A percentile compares a stretch with the other conserved stretches of the same genome.
These are phyloP conservation scores for Smutsia gigantea DNA, from an alignment of 2,797 vertebrate genomes.

Conservation along the genomic window DNA sequence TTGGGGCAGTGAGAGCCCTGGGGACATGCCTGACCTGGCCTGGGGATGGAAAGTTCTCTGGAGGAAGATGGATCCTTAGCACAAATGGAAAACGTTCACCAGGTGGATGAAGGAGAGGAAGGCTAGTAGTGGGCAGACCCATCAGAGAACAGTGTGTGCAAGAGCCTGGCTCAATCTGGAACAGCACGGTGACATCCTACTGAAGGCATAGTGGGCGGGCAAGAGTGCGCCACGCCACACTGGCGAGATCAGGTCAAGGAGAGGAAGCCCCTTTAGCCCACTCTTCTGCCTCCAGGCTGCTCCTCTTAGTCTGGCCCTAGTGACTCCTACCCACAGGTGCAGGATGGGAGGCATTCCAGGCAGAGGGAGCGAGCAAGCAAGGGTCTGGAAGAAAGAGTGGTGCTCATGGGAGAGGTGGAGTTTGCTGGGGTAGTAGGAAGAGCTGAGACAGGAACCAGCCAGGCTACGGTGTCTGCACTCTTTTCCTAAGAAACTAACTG, in stretches of 20 bases:
- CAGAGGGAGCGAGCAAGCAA: neutral
- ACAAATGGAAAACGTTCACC: neutral
- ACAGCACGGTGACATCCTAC: rapidly evolving
- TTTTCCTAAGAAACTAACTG: neutral
- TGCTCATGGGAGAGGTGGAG: neutral
- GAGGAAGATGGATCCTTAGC: neutral
- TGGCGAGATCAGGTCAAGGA: neutral
- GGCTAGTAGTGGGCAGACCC: neutral
- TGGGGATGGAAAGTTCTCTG: neutral
- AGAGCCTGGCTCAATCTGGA: neutral
- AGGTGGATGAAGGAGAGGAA: neutral
- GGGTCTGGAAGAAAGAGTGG: neutral
- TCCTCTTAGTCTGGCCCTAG: neutral
- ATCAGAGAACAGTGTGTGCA: neutral
- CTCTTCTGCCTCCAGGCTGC: neutral
- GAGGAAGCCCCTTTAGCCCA: neutral
- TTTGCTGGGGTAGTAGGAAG: rapidly evolving
- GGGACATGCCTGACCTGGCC: neutral
- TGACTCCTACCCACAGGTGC: neutral
- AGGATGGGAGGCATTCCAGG: neutral
- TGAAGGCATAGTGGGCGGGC: neutral
- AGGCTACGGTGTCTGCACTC: neutral
- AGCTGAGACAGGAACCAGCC: neutral
- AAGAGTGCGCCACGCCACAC: neutral
- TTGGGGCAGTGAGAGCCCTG: neutral